Evolutionary conservation across 2,113 vertebrate species (phyloP).

Genomic region (Tragelaphus buxtoni): DNA sequence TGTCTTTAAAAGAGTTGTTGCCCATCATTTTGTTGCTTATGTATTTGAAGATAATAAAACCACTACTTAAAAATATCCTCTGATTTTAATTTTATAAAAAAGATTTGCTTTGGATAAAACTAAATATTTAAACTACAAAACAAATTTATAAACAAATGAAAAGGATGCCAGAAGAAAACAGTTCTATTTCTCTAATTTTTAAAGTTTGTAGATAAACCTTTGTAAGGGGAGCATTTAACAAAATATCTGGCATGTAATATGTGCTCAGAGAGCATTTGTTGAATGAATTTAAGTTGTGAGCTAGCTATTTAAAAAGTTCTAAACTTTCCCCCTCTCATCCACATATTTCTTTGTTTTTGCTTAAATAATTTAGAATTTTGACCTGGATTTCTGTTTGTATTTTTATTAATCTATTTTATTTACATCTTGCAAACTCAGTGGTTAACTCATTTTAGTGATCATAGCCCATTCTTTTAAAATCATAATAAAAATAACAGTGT

Average conservation of each 20-base stretch:
- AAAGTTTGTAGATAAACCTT: no score
- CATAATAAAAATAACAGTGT: background rate
- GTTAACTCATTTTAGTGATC: background rate
- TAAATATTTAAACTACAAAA: background rate
- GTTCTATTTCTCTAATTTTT: no score
- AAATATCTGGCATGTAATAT: background rate
- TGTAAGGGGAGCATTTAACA: no score
- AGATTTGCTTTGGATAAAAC: background rate
- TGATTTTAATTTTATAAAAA: background rate
- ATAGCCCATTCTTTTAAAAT: background rate
- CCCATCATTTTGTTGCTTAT: background rate
- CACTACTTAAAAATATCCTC: background rate
- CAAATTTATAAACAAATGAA: background rate
- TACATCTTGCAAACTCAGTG: background rate
- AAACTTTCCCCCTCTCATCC: background rate
- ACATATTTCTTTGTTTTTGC: background rate
- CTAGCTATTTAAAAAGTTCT: background rate
- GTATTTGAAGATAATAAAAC: background rate
- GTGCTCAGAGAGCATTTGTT: background rate
- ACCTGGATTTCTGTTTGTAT: background rate
- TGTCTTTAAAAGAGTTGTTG: background rate
- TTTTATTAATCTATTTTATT: background rate
- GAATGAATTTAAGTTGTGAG: background rate
- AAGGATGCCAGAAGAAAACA: background rate
- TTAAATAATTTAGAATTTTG: background rate